Conservation (phyloP, 2,888 invertebrate genomes). For the Agapostemon virescens region DNA sequence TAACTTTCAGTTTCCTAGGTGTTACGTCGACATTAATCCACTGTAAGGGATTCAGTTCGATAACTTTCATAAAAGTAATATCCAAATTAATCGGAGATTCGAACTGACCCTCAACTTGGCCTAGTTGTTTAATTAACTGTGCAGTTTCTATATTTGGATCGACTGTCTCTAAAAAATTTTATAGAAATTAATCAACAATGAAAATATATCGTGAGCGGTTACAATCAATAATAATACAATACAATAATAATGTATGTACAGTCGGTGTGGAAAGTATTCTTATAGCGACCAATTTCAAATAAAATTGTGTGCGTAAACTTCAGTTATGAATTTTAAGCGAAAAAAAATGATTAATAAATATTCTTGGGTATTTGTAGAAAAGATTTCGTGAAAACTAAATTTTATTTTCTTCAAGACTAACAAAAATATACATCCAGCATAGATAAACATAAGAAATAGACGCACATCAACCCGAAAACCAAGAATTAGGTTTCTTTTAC, state of each 20-base stretch:
- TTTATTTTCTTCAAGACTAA: no score
- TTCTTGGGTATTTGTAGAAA: no score
- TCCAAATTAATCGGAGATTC: conserved; percentile 81
- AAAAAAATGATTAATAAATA: no score
- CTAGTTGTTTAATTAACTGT: conserved; percentile 43
- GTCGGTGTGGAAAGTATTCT: no score
- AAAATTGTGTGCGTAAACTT: no score
- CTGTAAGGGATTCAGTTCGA: conserved; percentile 81
- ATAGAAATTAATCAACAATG: not conserved
- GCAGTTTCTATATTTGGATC: conserved; percentile 38
- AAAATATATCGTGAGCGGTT: not conserved
- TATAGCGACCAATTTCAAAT: no score
- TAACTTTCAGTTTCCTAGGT: conserved; percentile 85
- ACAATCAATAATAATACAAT: no score
- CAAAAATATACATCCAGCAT: no score
- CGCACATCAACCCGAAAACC: not conserved
- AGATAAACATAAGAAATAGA: no score
- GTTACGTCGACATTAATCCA: conserved; percentile 81
- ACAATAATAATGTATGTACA: no score
- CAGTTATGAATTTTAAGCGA: no score
- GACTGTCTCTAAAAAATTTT: conserved; percentile 11
- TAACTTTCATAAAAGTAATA: conserved; percentile 73
- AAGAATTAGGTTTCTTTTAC: not conserved
- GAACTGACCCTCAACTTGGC: conserved; percentile 48
- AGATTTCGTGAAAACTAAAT: no score